Percentiles rank a stretch among this genome's conserved stretches.
Evolutionary conservation across 2,797 vertebrate species (phyloP).

Genomic region (Psittacula derbiana): DNA sequence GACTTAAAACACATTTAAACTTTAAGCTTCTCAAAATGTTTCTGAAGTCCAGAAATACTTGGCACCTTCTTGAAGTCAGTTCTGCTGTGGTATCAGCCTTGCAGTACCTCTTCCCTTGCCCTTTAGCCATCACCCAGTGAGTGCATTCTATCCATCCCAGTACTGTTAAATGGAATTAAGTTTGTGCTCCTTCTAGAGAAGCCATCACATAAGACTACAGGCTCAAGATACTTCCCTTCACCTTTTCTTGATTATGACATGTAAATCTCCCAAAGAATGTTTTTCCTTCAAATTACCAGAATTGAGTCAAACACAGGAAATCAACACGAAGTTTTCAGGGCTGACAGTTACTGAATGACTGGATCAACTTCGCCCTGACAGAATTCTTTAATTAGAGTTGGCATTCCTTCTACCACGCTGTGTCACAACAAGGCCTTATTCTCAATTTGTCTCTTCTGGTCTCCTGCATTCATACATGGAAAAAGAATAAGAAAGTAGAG

Average conservation of each 20-base stretch:
- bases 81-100: not conserved
- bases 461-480: too few relatives aligned
- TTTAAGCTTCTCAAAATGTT: not conserved
- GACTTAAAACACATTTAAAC: not conserved
- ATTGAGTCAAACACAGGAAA: not conserved
- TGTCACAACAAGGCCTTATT: too few relatives aligned
- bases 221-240: not conserved
- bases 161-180: not conserved
- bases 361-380: accelerated
- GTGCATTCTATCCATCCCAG: not conserved
- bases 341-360: not conserved
- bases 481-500: too few relatives aligned
- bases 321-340: not conserved
- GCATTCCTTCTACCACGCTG: not conserved
- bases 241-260: not conserved
- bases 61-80: not conserved
- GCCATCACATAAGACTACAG: not conserved
- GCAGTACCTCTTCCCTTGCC: not conserved
- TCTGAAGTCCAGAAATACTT: not conserved
- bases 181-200: not conserved
- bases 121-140: not conserved
- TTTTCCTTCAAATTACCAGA: not conserved
- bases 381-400: not conserved
- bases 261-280: not conserved
- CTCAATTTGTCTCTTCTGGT: too few relatives aligned